phyloP scores from a whole-genome alignment of 2,113 vertebrate species.

The Myxocyprinus asiaticus region DNA sequence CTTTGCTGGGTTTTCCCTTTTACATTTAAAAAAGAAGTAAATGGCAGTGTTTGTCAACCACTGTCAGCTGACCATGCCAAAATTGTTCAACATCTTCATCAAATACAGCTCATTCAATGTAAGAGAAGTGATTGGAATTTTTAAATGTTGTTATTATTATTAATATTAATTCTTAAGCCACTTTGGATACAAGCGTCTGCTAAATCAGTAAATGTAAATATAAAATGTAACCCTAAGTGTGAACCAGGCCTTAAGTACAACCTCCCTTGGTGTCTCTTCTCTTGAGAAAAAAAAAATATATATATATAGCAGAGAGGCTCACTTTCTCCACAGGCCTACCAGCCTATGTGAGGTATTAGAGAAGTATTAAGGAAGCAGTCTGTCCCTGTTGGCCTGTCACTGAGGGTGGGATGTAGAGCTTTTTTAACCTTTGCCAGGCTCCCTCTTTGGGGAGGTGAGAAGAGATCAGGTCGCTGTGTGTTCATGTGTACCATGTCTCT shows the following conservation, averaged over 20 bases:
- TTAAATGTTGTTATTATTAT: too few relatives aligned
- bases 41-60: conserved; percentile 31
- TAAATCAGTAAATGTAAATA: too few relatives aligned
- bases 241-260: background rate
- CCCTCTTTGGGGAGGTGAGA: conserved; percentile 88
- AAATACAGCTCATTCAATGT: conserved; percentile 7
- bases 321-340: conserved; percentile 48
- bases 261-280: background rate
- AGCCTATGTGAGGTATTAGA: conserved; percentile 56
- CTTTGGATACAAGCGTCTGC: too few relatives aligned
- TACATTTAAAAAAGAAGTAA: conserved; percentile 63
- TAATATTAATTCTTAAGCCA: too few relatives aligned
- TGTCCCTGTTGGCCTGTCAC: conserved; percentile 44
- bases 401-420: conserved; percentile 76
- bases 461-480: conserved; percentile 92
- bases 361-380: too few relatives aligned
- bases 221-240: background rate
- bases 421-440: conserved; percentile 97
- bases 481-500: conserved; percentile 86
- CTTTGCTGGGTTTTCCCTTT: conserved; percentile 18
- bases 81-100: background rate
- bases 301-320: conserved; percentile 9
- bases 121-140: too few relatives aligned
- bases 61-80: conserved; percentile 36
- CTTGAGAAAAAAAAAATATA: background rate